Conservation (phyloP, 2,888 invertebrate genomes). For the Aphidoletes aphidimyza region DNA sequence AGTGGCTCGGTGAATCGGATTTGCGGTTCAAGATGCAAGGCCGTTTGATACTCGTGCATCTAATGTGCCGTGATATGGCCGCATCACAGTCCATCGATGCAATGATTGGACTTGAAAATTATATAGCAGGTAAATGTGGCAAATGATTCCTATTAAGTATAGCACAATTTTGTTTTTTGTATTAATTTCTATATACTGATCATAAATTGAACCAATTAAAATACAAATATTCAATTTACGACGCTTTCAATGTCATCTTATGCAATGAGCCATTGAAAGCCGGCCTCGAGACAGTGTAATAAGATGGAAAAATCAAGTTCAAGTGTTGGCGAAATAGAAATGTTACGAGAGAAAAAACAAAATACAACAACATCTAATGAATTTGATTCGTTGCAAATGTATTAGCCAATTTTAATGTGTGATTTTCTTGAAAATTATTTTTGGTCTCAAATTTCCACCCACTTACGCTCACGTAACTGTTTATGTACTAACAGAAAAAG, state of each 20-base stretch:
- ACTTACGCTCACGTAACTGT: not conserved
- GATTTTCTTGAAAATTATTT: too few species aligned
- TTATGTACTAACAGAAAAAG: not conserved
- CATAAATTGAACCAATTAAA: not conserved
- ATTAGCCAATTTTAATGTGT: conserved; percentile 3
- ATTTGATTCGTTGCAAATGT: not conserved
- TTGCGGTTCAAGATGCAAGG: conserved; percentile 82
- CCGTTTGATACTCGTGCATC: conserved; percentile 80
- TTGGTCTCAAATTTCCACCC: not conserved
- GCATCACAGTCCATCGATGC: conserved; percentile 66
- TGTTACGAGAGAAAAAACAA: not conserved
- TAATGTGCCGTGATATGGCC: conserved; percentile 80
- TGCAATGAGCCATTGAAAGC: not conserved
- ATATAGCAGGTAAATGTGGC: conserved; percentile 57
- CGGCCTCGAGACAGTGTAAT: not conserved
- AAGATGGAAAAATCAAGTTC: not conserved
- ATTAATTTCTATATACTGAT: too few species aligned
- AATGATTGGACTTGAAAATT: conserved; percentile 60
- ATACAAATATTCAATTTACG: not conserved
- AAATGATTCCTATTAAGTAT: too few species aligned
- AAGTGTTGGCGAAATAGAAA: not conserved
- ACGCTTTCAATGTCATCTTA: not conserved
- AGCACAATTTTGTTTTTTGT: too few species aligned
- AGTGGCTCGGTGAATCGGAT: conserved; percentile 88
- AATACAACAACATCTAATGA: not conserved